Evolutionary conservation across 2,888 invertebrate genomes (phyloP), one percentile per base, ranked within the genome.

Genomic region (Tetanocera ferruginea): DNA sequence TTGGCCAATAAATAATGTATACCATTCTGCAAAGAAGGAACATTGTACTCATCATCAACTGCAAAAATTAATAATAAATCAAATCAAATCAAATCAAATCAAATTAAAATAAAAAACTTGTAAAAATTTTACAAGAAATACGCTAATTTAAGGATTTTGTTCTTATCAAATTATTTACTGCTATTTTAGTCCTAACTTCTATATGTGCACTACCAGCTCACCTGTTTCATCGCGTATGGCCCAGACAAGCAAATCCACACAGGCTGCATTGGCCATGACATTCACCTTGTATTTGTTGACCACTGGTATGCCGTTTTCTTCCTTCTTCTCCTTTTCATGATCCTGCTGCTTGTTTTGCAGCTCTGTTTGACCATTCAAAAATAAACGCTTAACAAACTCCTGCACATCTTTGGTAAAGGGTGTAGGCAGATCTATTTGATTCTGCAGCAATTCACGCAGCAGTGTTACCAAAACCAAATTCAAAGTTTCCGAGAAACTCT

Each of bases 161-260:
- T 23, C 49, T 14, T 49, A 52, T 55, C 57, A 31, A 62, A 51
- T 51, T 72, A 62, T 55, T 49, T 64, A 51, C 31, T 37, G 6
- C 25, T 52, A 67, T 23, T 67, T 37, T 1, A 67, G n/a, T 2
- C 6, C 5, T 17, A 64, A 64, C 5, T 64, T 0, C 17, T 23
- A 49, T 19, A 6, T 23, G 19, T 19, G 8, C 19, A 55, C 4
- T 31, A 25, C 11, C 11, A 64, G n/a, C 86, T 91, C 89, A 97
- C 98, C 97, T 87, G 96, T 96, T 91, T 98, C 98, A 89, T 98
- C 98, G 0, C 96, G 95, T 82, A 98, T 97, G 0, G 98, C 98
- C 99, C 99, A 99, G 43, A 99, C 98, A 1, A 99, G 92, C 8
- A 99, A 91, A 89, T 99, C 98, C 0, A 99, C 97, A 87, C 98